A percentile compares a stretch with the other conserved stretches of the same genome.
These are phyloP conservation scores for Caiman crocodilus DNA, from an alignment of 2,797 vertebrate species.

Conservation along the genomic window DNA sequence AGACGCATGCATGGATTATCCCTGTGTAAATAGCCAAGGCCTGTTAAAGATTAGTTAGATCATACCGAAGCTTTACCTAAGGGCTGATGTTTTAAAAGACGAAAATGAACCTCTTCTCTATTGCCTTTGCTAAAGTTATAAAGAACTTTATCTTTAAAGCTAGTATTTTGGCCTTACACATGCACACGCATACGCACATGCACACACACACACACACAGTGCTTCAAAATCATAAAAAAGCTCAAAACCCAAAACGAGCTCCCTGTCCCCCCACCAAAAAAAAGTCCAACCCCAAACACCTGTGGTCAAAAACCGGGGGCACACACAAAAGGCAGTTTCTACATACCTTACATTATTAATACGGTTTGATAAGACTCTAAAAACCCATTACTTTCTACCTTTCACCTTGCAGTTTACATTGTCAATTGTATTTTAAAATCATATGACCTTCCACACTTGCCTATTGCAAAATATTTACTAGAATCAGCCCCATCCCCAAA, in stretches of 20 bases:
- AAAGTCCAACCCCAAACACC: background rate
- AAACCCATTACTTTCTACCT: background rate
- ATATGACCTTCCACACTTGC: background rate
- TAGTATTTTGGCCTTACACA: background rate
- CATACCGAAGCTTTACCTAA: slow-evolving; percentile 28
- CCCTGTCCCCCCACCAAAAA: too few relatives aligned
- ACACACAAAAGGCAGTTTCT: background rate
- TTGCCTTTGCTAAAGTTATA: background rate
- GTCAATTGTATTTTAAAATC: background rate
- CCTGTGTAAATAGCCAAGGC: background rate
- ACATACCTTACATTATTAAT: background rate
- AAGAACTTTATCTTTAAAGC: background rate
- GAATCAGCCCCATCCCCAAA: background rate
- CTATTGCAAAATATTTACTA: rapidly evolving
- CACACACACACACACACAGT: too few relatives aligned
- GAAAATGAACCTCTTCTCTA: background rate
- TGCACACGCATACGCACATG: too few relatives aligned
- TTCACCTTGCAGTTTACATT: background rate
- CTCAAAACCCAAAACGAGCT: too few relatives aligned
- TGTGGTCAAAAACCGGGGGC: too few relatives aligned
- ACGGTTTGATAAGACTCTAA: background rate
- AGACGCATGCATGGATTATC: background rate
- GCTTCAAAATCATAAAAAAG: background rate
- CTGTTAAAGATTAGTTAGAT: background rate
- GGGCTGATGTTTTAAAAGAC: background rate